A percentile compares a stretch with the other conserved stretches of the same genome.
Evolutionary conservation across 2,113 vertebrate species (phyloP).

Genomic region (Percina caprodes): DNA sequence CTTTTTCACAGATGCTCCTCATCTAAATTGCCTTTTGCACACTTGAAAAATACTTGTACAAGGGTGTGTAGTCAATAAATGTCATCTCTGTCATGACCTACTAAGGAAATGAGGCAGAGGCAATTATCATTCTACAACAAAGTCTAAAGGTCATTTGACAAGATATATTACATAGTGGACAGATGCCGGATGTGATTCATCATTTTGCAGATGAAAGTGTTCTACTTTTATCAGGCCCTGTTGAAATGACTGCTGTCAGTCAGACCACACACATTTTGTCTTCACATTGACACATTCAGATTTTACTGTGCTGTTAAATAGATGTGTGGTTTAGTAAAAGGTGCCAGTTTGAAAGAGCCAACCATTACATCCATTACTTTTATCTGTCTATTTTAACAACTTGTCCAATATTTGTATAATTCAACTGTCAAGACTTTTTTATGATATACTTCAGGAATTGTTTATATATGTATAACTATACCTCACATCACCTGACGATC

Average conservation of each 20-base stretch:
- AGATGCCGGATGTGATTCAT: constrained; percentile 50
- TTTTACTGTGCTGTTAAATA: constrained; percentile 16
- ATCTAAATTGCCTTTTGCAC: constrained; percentile 1
- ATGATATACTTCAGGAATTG: not conserved
- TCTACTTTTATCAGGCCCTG: not conserved
- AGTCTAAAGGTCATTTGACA: constrained; percentile 54
- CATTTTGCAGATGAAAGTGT: constrained; percentile 4
- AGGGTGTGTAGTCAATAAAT: constrained; percentile 58
- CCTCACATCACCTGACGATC: not conserved
- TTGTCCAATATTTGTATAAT: too few species aligned
- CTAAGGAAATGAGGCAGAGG: constrained; percentile 43
- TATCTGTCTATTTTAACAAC: too few species aligned
- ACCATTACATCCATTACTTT: not conserved
- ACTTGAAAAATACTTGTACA: constrained; percentile 33
- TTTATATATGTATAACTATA: not conserved
- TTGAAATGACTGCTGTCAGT: constrained; percentile 36
- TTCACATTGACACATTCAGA: not conserved
- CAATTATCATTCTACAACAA: constrained; percentile 54
- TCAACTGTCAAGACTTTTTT: not conserved
- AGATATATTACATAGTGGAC: constrained; percentile 33
- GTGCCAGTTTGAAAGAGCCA: not conserved
- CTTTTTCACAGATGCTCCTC: constrained; percentile 35
- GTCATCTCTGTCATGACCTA: constrained; percentile 51
- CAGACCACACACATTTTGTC: constrained; percentile 12
- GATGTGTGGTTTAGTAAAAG: not conserved